These are phyloP conservation scores for Rotaria macrura DNA, from an alignment of 2,888 invertebrate genomes.

Conservation along the genomic window DNA sequence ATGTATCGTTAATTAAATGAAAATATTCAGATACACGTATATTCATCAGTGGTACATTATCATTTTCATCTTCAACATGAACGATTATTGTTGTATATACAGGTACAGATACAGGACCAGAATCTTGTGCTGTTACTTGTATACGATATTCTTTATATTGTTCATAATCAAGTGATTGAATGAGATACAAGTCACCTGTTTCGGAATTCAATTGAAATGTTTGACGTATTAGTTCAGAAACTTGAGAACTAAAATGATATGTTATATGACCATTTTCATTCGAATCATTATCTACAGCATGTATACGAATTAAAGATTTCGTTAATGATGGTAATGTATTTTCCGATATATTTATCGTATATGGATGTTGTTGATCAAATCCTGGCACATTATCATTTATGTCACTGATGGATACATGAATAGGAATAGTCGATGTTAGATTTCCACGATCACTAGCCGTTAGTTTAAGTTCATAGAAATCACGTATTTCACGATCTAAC, in stretches of 20 bases:
- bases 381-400: constrained; percentile 19
- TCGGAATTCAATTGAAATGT: background rate
- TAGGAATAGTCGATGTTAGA: background rate
- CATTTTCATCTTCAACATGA: background rate
- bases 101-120: background rate
- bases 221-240: background rate
- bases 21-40: constrained; percentile 3
- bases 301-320: background rate
- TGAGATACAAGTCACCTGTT: background rate
- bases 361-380: background rate
- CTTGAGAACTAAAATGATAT: background rate
- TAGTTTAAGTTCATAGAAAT: constrained; percentile 5
- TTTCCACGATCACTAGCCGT: constrained; percentile 7
- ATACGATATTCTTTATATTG: constrained; percentile 13
- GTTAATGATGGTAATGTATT: background rate
- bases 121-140: constrained; percentile 1
- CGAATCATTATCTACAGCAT: background rate
- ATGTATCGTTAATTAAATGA: background rate
- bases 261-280: background rate
- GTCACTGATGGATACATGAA: constrained; percentile 24
- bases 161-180: background rate
- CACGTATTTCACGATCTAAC: constrained; percentile 20
- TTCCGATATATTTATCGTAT: background rate
- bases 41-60: background rate
- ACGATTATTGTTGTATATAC: background rate